Base-by-base conservation (phyloP, 2,113 vertebrate species). In the Hemicordylus capensis region DNA sequence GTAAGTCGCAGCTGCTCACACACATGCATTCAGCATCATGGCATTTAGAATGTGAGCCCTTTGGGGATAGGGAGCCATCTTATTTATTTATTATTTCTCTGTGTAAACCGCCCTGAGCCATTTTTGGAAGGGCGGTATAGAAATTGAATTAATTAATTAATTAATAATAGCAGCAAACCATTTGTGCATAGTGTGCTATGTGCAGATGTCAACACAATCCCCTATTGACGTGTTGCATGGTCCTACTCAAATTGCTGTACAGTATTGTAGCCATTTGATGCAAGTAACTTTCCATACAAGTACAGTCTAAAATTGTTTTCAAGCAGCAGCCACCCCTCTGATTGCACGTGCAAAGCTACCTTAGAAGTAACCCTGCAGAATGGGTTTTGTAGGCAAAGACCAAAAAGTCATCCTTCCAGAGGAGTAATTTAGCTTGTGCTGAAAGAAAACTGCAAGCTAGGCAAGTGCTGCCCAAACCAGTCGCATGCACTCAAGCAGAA, bases 391-490 rank as follows among this genome's bases (percentile, higher is more conserved):
- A 39, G 37, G 51, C 44, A 44, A 19, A 76, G 67, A 0, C 0
- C 61, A 22, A 59, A 26, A 34, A 83, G 46, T 59, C 69, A 76
- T 63, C 78, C 74, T 88, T 77, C 87, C 74, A 89, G 39, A 83
- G 67, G 80, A 72, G 26, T 78, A 73, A 78, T 64, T n/a, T 51
- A 78, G 64, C 67, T 24, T 1, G n/a, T 37, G 28, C 86, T 89
- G 86, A 90, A 83, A 88, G 77, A 80, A 76, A 80, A 79, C 26
- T 80, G 19, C 63, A 80, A 81, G 39, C 58, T 66, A 70, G 37
- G 56, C 74, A 85, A 79, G 85, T 80, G 24, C 69, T 86, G 3
- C n/a, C 56, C 34, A 31, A 73, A 31, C 46, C 73, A 42, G 42
- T 56, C 0, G 1, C 9, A 66, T 39, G 64, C 17, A 37, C n/a